Base-by-base conservation (phyloP, 2,888 invertebrate genomes). In the Chloromyia formosa region DNA sequence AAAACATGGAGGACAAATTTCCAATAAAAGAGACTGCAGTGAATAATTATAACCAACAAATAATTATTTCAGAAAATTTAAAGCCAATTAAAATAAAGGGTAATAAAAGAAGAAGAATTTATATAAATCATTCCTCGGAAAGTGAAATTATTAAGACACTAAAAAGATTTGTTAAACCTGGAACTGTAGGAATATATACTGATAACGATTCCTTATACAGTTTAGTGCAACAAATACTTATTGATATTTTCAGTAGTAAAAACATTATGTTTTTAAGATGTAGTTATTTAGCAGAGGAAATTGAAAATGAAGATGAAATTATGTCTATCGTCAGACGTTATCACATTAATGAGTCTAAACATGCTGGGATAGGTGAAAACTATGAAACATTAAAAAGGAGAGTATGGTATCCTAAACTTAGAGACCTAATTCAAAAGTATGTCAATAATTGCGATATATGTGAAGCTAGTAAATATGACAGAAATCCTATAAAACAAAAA, bases 321-420 rank as follows among this genome's bases (percentile, higher is more conserved):
- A 7, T 56, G 20, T 16, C 56, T 56, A 16, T 16, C 4, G 16
- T 56, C 5, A 56, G 22, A 56, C 16, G 22, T 56, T 53, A 53
- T 53, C 56, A 56, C 10, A 20, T 20, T 20, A 56, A 20, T 20
- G 56, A 56, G 16, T 20, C 56, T 4, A 20, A 18, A 20, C 56
- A 56, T 20, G 53, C 53, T 7, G 56, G 75, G 64, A 80, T 80
- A 75, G 79, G 86, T 61, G 91, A 91, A 81, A 86, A 88, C 0
- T 91, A 91, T 77, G 88, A 89, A 75, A 86, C 86, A 14, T 91
- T 91, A 91, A 90, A 88, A 76, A 83, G 82, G 22, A 85, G 90
- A 49, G 89, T 91, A 82, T 79, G 91, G 42, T 73, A 54, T 20
- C 66, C 74, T 1, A 73, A 73, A 42, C 10, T 73, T 1, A 73